A percentile compares a stretch with the other conserved stretches of the same genome.
Conservation (phyloP, 2,888 invertebrate genomes). For the Hirtodrosophila trivittata region DNA sequence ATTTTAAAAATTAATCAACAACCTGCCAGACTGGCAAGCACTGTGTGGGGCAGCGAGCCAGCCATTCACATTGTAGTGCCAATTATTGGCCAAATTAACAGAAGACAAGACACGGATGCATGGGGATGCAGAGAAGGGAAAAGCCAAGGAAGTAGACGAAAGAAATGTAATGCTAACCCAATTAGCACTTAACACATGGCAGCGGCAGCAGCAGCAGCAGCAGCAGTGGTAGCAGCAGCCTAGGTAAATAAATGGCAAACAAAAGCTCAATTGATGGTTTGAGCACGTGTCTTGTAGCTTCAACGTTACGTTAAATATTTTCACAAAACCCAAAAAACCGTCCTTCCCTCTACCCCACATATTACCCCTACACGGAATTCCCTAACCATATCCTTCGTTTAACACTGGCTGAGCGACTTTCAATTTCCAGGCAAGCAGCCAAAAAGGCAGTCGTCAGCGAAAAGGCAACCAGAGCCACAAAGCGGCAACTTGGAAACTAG, state of each 20-base stretch:
- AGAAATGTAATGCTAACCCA: slow-evolving; percentile 61
- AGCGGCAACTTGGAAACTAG: slow-evolving; percentile 67
- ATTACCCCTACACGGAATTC: background rate
- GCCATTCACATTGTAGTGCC: slow-evolving; percentile 36
- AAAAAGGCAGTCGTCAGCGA: slow-evolving; percentile 76
- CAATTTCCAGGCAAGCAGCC: slow-evolving; percentile 68
- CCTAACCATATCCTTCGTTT: background rate
- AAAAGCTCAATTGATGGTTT: slow-evolving; percentile 73
- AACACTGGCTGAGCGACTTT: slow-evolving; percentile 57
- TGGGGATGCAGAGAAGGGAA: background rate
- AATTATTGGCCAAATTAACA: slow-evolving; percentile 49
- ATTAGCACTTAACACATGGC: slow-evolving; percentile 76
- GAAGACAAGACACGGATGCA: slow-evolving; percentile 18
- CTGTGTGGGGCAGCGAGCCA: background rate
- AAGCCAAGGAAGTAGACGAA: background rate
- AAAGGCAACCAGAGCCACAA: slow-evolving; percentile 52
- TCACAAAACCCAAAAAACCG: slow-evolving; percentile 13
- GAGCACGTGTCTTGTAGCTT: slow-evolving; percentile 64
- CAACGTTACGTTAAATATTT: slow-evolving; percentile 69
- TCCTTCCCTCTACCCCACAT: background rate
- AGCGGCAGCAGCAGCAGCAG: slow-evolving; percentile 18
- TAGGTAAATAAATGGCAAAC: slow-evolving; percentile 76
- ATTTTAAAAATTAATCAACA: slow-evolving; percentile 74
- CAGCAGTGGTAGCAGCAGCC: slow-evolving; percentile 20
- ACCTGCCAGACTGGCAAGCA: background rate